Evolutionary conservation across 2,113 vertebrate genomes (phyloP).

Genomic region (Lutjanus erythropterus): DNA sequence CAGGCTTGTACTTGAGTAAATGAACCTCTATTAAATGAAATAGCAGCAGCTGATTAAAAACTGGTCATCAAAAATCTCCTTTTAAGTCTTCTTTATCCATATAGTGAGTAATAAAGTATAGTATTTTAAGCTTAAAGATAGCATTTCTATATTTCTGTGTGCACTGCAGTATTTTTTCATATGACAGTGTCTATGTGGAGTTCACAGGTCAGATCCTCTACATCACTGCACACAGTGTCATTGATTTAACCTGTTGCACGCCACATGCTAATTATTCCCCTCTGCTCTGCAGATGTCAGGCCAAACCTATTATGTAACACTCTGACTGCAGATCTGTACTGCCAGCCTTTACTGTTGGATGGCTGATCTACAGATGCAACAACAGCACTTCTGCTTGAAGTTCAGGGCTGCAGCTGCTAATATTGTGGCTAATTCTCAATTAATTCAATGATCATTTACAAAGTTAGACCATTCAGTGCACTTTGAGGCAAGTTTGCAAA

Average conservation of each 20-base stretch:
- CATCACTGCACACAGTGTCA: constrained; percentile 19
- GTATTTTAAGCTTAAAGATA: not conserved
- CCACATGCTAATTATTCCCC: constrained; percentile 24
- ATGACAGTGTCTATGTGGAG: not conserved
- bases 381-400: not conserved
- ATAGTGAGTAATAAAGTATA: not conserved
- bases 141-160: not conserved
- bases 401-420: fast-evolving
- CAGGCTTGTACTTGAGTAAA: too few relatives aligned
- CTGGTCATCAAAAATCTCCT: not conserved
- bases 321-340: not conserved
- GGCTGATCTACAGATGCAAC: constrained; percentile 12
- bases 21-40: not conserved
- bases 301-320: constrained; percentile 37
- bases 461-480: not conserved
- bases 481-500: not conserved
- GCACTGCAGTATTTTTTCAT: not conserved
- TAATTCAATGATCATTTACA: too few relatives aligned
- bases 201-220: constrained; percentile 9
- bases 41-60: not conserved
- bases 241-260: constrained; percentile 57
- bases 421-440: too few relatives aligned
- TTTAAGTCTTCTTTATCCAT: not conserved
- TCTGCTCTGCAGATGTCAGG: constrained; percentile 16
- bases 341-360: not conserved